phyloP scores from a whole-genome alignment of 2,113 vertebrate genomes.

The Dipodomys ordii region DNA sequence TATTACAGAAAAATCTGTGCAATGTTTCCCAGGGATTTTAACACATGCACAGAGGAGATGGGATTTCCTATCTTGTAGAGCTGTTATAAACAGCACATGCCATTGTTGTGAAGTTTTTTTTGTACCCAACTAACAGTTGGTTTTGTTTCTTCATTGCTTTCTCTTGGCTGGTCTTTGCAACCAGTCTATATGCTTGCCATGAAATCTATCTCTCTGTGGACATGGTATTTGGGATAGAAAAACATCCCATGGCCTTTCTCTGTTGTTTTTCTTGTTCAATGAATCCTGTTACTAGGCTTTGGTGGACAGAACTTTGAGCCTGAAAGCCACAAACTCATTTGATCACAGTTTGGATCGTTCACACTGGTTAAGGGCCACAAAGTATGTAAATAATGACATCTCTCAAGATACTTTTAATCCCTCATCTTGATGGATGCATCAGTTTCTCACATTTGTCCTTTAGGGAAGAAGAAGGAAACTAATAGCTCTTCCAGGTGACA shows the following conservation, averaged over 20 bases:
- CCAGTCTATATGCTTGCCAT: background rate
- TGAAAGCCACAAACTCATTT: background rate
- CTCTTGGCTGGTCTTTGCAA: background rate
- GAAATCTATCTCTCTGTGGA: background rate
- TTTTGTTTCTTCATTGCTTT: background rate
- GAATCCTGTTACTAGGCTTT: background rate
- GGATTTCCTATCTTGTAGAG: background rate
- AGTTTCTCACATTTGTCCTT: constrained; percentile 51
- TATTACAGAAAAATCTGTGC: too few species aligned
- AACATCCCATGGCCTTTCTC: background rate
- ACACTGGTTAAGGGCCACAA: background rate
- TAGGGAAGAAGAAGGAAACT: constrained; percentile 36
- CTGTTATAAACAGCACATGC: background rate
- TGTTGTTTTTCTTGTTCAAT: background rate
- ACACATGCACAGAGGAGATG: background rate
- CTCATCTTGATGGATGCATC: constrained; percentile 67
- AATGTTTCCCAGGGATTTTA: background rate
- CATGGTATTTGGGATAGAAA: background rate
- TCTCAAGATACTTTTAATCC: constrained; percentile 64
- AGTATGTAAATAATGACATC: constrained; percentile 62
- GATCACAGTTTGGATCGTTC: background rate
- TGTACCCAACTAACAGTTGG: background rate
- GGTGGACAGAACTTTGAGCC: background rate
- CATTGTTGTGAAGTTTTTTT: background rate
- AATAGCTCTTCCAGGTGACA: constrained; percentile 56